Evolutionary conservation across 1,140 invertebrate species (phyloP), one percentile per base, ranked within the genome.

Genomic region (Drosophila pectinifera): DNA sequence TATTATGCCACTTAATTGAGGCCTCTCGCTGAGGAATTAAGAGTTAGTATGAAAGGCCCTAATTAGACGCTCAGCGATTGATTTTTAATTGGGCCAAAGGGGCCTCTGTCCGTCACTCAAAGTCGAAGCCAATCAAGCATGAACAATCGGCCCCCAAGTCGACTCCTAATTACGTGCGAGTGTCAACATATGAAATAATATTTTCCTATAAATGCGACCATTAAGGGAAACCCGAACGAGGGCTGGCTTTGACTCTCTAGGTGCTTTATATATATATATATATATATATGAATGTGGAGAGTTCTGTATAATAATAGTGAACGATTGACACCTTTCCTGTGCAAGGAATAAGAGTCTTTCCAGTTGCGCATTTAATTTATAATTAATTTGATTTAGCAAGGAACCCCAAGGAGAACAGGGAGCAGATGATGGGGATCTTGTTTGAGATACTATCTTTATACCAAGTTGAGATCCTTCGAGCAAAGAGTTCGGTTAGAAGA

Each of bases 101-200:
- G 45, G 26, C 48, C 41, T 49, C 55, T 42, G 59, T 57, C 56
- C 38, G 31, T 58, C 67, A 84, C 51, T 78, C 68, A 80, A 81
- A 78, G 54, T 45, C 49, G 49, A 18, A 67, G 48, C 61, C 79
- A 86, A 86, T 88, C 83, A 86, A 67, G 61, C 82, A 13, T 70
- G 72, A 51, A 64, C 48, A 42, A 38, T 41, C 22, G 39, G 11
- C 8, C n/a, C n/a, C n/a, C 45, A 31, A 41, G 43, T 53, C 64
- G 65, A 73, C 48, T 75, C 77, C 77, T 84, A 88, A 89, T 88
- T 89, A 88, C 80, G 67, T 90, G 84, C 85, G 85, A 89, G 84
- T 90, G 84, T 89, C 84, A 84, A 84, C 84, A 89, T 80, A 78
- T 89, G 84, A 89, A 89, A 80, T 89, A 89, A 90, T 89, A 90